These are phyloP conservation scores for Theonella swinhoei DNA, from an alignment of 37 sponge, comb jelly and placozoan species.

Conservation along the genomic window DNA sequence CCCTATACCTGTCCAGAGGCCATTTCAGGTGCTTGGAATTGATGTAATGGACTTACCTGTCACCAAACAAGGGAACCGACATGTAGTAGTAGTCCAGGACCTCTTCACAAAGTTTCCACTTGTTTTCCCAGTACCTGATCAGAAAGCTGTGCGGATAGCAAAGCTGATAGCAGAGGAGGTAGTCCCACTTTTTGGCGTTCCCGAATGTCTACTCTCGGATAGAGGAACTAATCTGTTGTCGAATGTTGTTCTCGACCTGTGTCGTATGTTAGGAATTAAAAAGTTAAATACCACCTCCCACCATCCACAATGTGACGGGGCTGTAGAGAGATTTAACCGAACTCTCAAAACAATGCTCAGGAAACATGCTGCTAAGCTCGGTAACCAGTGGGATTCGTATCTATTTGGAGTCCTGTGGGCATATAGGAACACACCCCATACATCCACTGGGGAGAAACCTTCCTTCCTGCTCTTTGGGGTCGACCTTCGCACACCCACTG, in stretches of 20 bases:
- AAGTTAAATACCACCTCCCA: neutral
- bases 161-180: conserved; percentile 3
- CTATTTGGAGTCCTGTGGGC: conserved; percentile 43
- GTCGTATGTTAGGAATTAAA: neutral
- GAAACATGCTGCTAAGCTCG: conserved; percentile 9
- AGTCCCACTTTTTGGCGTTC: neutral
- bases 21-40: neutral
- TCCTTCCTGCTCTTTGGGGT: conserved; percentile 46
- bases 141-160: neutral
- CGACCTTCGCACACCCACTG: conserved; percentile 28
- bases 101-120: neutral
- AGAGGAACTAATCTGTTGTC: conserved; percentile 1
- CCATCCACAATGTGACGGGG: conserved; percentile 3
- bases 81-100: neutral
- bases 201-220: neutral
- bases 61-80: neutral
- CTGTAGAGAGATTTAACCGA: conserved; percentile 21
- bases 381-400: conserved; percentile 36
- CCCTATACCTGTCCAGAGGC: neutral
- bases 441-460: conserved; percentile 38
- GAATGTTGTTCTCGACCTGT: neutral
- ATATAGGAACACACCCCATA: conserved; percentile 39
- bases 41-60: neutral
- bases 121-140: neutral
- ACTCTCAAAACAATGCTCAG: conserved; percentile 29